phyloP scores from a whole-genome alignment of 30 jellyfish, hydroid and myxozoan species.

The Chironex yamaguchii region DNA sequence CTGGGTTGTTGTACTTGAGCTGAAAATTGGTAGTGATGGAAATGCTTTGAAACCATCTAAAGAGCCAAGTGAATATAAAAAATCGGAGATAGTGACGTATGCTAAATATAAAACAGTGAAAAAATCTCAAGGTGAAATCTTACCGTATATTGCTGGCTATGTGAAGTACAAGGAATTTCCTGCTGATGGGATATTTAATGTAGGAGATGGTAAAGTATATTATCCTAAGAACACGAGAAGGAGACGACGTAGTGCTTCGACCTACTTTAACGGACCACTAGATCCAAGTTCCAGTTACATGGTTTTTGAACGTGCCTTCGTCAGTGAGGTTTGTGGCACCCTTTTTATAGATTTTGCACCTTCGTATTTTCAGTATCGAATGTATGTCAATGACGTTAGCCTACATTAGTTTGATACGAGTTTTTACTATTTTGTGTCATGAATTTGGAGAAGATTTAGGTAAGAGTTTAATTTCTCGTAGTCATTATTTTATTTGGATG shows the following conservation, averaged over 20 bases:
- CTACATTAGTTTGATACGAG: too few relatives aligned
- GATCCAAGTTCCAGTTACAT: background rate
- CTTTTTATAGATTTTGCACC: background rate
- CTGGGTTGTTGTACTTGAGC: background rate
- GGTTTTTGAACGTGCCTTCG: slow-evolving; percentile 20
- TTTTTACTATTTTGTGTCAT: too few relatives aligned
- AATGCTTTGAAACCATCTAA: background rate
- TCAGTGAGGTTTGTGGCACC: background rate
- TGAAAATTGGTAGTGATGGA: background rate
- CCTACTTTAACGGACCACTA: slow-evolving; percentile 19
- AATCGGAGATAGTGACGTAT: background rate
- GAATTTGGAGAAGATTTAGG: too few relatives aligned
- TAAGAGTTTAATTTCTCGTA: too few relatives aligned
- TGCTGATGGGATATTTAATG: background rate
- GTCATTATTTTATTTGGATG: too few relatives aligned
- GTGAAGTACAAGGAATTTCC: slow-evolving; percentile 1
- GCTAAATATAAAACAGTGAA: background rate
- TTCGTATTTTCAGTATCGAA: too few relatives aligned
- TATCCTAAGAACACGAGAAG: background rate
- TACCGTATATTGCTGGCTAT: slow-evolving; percentile 15
- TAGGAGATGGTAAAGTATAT: background rate
- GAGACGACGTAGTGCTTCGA: background rate
- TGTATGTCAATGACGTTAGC: too few relatives aligned
- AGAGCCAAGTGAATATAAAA: background rate
- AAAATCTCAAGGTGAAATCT: background rate